phyloP scores from a whole-genome alignment of 2,797 vertebrate species.

The Hyperoplus lanceolatus region DNA sequence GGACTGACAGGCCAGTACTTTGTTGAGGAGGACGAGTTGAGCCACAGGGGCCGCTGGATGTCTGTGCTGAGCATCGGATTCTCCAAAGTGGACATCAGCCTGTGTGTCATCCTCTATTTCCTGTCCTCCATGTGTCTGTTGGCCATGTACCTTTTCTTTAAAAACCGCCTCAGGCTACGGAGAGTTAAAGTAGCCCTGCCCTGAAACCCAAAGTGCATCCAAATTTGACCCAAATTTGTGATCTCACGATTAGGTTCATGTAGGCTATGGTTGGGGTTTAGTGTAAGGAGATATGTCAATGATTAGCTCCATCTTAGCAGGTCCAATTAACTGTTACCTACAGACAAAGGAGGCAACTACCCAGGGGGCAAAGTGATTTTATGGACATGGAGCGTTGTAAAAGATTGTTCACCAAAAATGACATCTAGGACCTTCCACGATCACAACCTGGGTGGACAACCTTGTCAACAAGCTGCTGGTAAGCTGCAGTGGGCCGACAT shows the following conservation, averaged over 20 bases:
- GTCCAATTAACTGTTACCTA: constrained; percentile 48
- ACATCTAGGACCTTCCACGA: too few species aligned
- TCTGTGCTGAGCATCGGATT: constrained; percentile 88
- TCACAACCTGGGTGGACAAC: too few species aligned
- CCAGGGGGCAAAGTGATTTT: too few species aligned
- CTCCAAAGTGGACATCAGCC: constrained; percentile 91
- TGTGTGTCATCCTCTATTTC: constrained; percentile 91
- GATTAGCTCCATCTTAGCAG: constrained; percentile 36
- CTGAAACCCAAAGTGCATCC: constrained; percentile 51
- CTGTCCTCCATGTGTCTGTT: constrained; percentile 91
- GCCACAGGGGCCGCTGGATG: constrained; percentile 82
- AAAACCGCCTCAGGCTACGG: constrained; percentile 81
- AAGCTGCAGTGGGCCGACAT: too few species aligned
- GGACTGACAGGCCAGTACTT: constrained; percentile 73
- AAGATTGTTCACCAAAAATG: too few species aligned
- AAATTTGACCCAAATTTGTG: not conserved
- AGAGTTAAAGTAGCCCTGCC: constrained; percentile 72
- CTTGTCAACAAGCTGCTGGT: too few species aligned
- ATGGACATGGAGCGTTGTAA: too few species aligned
- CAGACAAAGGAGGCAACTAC: not conserved
- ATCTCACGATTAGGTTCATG: constrained; percentile 30
- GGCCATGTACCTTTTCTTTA: constrained; percentile 92
- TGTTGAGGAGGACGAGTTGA: constrained; percentile 47
- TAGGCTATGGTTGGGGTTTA: constrained; percentile 7
- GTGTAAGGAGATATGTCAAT: constrained; percentile 43